phyloP scores from a whole-genome alignment of 2,113 vertebrate genomes.

The Actenoides lindsayi region DNA sequence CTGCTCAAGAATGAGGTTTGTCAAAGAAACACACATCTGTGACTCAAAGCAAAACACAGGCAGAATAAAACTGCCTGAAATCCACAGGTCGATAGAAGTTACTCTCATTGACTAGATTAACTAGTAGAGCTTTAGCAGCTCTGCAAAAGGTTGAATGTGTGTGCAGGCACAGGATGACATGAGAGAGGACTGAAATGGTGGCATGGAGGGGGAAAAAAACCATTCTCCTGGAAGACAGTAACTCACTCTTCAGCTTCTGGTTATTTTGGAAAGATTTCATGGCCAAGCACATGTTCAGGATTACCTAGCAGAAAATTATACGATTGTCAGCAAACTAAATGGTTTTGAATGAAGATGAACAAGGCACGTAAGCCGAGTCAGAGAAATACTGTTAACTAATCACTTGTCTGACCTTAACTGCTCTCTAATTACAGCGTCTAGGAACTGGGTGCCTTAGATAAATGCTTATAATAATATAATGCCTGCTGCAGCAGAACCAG shows the following conservation, averaged over 20 bases:
- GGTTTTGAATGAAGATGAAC: background rate
- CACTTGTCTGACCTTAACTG: slow-evolving; percentile 17
- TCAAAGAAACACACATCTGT: slow-evolving; percentile 8
- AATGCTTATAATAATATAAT: background rate
- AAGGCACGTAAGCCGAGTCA: background rate
- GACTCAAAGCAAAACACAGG: background rate
- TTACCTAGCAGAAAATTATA: background rate
- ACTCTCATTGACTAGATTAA: background rate
- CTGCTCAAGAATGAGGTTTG: slow-evolving; percentile 1
- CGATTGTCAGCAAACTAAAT: background rate
- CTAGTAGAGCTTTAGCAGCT: background rate
- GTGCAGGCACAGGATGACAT: background rate
- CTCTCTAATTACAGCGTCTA: background rate
- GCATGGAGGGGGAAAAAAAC: background rate
- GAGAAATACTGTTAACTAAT: slow-evolving; percentile 11
- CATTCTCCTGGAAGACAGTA: background rate
- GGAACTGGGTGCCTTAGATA: background rate
- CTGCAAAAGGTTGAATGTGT: background rate
- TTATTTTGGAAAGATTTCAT: background rate
- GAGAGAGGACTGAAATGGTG: background rate
- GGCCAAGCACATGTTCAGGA: background rate
- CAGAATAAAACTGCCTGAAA: slow-evolving; percentile 1
- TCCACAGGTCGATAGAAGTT: background rate
- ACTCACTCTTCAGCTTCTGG: background rate
- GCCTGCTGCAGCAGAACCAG: background rate